Evolutionary conservation across 2,797 vertebrate genomes (phyloP), one percentile per base, ranked within the genome.

Genomic region (Hydrocynus forskahlii): DNA sequence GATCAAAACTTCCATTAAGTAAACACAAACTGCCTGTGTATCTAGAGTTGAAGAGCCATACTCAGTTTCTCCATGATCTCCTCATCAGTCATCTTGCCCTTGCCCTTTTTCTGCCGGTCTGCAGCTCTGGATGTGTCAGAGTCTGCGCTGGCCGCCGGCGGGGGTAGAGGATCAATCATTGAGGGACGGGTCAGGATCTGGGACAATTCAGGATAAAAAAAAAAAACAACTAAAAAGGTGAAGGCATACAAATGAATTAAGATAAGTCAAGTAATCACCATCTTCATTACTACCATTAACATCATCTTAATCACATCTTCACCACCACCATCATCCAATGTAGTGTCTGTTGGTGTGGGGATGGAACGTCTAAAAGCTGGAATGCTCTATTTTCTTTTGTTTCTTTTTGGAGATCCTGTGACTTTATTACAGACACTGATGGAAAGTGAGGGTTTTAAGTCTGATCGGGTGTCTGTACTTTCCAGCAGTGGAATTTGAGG

Each of bases 11-110:
- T 35, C 35, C 35, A 35, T 35, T 35, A 2, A 35, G 35, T 5
- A 19, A 4, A 12, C 43, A 35, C 45, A 48, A 48, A 23, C n/a
- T 16, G 8, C 3, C 43, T 48, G 55, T 19, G 16, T 48, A 19
- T 40, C 13, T 23, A 21, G 12, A 52, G 50, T 6, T 48, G 13
- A 67, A 63, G 17, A 79, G 7, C 92, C 96, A 59, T 95, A 99
- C 98, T 93, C 85, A 99, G 95, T 93, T 96, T 99, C 81, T 99
- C 98, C 97, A 98, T 99, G 87, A 99, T 99, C 89, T 99, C 97
- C 88, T 99, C 97, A 85, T 99, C 98, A 0, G 96, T 97, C 97
- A 99, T 97, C 90, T 98, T 99, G 72, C 95, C 95, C 88, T 97
- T 97, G 86, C 95, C 96, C 91, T 95, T 97, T 81, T 97, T 98